Evolutionary conservation across 2,888 invertebrate species (phyloP).

Genomic region (Lasioglossum oenotherae): DNA sequence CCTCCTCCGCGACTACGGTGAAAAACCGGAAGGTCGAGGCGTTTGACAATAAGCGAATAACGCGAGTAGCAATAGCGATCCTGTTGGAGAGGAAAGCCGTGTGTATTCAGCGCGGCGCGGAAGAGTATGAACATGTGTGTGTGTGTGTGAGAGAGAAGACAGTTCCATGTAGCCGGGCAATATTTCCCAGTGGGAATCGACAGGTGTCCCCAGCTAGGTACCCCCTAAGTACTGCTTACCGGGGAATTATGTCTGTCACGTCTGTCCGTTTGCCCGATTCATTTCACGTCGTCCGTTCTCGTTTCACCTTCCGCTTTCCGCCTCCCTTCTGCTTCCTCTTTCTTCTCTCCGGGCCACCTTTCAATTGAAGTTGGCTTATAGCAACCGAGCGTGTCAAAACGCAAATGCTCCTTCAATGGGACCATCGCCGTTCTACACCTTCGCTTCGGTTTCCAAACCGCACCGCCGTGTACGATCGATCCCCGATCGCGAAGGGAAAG

Average conservation of each 20-base stretch:
- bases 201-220: slow-evolving; percentile 76
- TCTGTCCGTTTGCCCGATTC: slow-evolving; percentile 80
- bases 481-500: background rate
- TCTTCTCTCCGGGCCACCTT: slow-evolving; percentile 47
- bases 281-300: slow-evolving; percentile 76
- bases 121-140: slow-evolving; percentile 33
- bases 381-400: slow-evolving; percentile 73
- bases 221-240: slow-evolving; percentile 78
- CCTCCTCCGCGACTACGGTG: background rate
- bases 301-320: slow-evolving; percentile 53
- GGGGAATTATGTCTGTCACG: slow-evolving; percentile 82
- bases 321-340: background rate
- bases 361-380: slow-evolving; percentile 73
- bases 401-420: slow-evolving; percentile 70
- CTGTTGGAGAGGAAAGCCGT: slow-evolving; percentile 7
- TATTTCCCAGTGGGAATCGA: slow-evolving; percentile 79
- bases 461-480: background rate
- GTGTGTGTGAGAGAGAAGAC: slow-evolving; percentile 53
- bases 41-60: slow-evolving; percentile 21
- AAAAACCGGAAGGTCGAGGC: slow-evolving; percentile 16
- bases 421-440: slow-evolving; percentile 53
- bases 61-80: background rate
- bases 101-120: slow-evolving; percentile 28
- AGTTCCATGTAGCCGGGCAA: slow-evolving; percentile 60
- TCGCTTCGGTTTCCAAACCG: slow-evolving; percentile 42